These are phyloP conservation scores for Blastomussa wellsi DNA, from an alignment of 92 coral and sea anemone species.

Conservation along the genomic window DNA sequence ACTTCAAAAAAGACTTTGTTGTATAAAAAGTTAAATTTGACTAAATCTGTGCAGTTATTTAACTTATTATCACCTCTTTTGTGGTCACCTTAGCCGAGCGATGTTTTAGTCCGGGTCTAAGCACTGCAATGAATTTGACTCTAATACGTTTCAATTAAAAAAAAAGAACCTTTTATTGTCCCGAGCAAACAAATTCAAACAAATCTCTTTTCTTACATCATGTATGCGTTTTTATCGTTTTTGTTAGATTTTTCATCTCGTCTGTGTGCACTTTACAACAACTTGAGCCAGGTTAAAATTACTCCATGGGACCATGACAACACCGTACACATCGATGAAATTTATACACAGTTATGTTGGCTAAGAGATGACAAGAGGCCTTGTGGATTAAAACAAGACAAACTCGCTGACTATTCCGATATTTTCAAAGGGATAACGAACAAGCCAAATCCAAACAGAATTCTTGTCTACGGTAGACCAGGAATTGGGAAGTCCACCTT, in stretches of 20 bases:
- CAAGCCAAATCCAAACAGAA: conserved; percentile 6
- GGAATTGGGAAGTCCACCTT: conserved; percentile 30
- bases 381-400: background rate
- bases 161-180: too few species aligned
- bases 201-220: background rate
- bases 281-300: background rate
- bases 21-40: too few species aligned
- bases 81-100: too few species aligned
- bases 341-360: conserved; percentile 3
- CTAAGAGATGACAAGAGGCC: conserved; percentile 10
- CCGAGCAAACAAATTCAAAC: too few species aligned
- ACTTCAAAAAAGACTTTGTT: too few species aligned
- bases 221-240: background rate
- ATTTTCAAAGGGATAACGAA: background rate
- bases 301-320: conserved; percentile 10
- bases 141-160: too few species aligned
- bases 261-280: background rate
- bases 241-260: background rate
- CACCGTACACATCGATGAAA: conserved; percentile 5
- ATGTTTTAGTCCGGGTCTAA: too few species aligned
- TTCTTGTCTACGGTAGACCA: conserved; percentile 23
- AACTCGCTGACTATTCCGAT: conserved; percentile 1
- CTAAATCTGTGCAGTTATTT: too few species aligned
- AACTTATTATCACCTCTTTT: too few species aligned
- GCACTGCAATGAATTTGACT: too few species aligned